Base-by-base conservation (phyloP, 2,113 vertebrate species). In the Pelodiscus sinensis region DNA sequence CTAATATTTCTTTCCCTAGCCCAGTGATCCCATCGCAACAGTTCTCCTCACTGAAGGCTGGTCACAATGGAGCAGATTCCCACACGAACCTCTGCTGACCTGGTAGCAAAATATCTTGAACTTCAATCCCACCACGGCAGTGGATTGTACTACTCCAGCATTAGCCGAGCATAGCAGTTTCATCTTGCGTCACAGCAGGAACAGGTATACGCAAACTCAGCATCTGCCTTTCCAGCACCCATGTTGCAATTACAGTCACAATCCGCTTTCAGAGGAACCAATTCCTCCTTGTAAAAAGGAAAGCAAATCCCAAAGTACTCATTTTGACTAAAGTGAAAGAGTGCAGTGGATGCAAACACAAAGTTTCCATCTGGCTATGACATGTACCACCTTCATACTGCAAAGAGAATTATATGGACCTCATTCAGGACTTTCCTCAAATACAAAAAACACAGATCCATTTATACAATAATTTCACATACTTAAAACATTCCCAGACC, bases 371-470 rank as follows among this genome's bases (percentile, higher is more conserved):
- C 75, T 65, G 62, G 62, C 29, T 44, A n/a, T 2, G 38, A 73
- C 38, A 73, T 1, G 2, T 5, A 50, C 6, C 29, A 3, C 50
- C 54, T 9, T 38, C 50, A 60, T 1, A 2, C 0, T 0, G 58
- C 82, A 62, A 15, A 82, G 29, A 68, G 57, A 2, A 55, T 29
- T 24, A 29, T 3, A 4, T 22, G 31, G 55, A 2, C 4, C 9
- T 10, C 2, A 79, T 44, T 3, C 55, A 44, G 75, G 29, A 65
- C 50, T 77, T 65, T 77, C 62, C 81, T 27, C 50, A 31, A 38
- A 9, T 31, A 75, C 62, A 56, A 79, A 10, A 27, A 13, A 8
- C 50, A 19, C 44, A 24, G 4, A 19, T 60, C 52, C 54, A 58
- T 2, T 55, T 3, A 65, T 11, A 75, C 1, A 6, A 25, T 0